Evolutionary conservation across 2,797 vertebrate genomes (phyloP), one percentile per base, ranked within the genome.

Genomic region (Tarsius wallacei): DNA sequence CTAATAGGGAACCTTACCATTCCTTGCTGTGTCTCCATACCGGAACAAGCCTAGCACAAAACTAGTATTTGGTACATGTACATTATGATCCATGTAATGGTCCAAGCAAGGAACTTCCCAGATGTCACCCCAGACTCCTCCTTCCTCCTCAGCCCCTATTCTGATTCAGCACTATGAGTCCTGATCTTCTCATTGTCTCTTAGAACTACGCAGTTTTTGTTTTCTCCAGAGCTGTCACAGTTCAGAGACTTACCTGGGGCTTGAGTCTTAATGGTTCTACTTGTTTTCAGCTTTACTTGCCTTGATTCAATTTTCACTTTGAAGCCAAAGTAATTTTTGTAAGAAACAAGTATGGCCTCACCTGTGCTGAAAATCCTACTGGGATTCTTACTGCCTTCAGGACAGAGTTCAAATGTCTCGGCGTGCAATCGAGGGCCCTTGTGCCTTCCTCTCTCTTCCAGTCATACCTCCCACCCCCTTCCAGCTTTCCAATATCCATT

Each of bases 241-340:
- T 57, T 92, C 42, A 96, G 64, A 68, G n/a, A 77, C 68, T 97
- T 31, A 84, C 1, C 17, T 87, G 51, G 42, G 19, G 55, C 93
- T 93, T 92, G 87, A 90, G 77, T 90, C 63, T 93, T 96, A 96
- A 87, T 81, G 92, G 31, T 94, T 96, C 49, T 95, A 42, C 95
- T 95, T 96, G 66, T 87, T 87, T 96, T 57, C 11, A 86, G 28
- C 14, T 88, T 97, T 92, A 87, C 84, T 31, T 82, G 19, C 33
- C 85, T 96, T 94, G 90, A 92, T 94, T 73, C 87, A 92, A 59
- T 85, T 96, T 97, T 97, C 87, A 57, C 78, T 94, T 83, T 88
- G 86, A 68, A 94, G 80, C 31, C 64, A 91, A 91, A 93, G 76
- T 76, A 95, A 76, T 96, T 77, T 95, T 95, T 96, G 53, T 87